A percentile compares a stretch with the other conserved stretches of the same genome.
Conservation (phyloP, 2,797 vertebrate genomes). For the Malurus splendens region DNA sequence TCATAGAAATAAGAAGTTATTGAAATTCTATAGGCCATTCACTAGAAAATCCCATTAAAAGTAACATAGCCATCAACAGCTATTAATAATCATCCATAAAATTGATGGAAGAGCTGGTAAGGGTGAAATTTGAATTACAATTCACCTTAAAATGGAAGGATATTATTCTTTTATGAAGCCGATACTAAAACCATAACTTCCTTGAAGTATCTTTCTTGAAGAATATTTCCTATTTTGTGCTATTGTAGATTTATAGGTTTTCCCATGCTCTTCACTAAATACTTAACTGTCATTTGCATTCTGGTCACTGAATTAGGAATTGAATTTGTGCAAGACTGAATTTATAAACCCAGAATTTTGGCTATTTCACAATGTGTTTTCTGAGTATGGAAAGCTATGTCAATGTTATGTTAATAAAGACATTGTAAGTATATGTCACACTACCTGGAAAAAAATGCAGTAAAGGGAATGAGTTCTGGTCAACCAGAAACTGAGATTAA, state of each 20-base stretch:
- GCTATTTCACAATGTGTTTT: neutral
- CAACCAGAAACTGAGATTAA: neutral
- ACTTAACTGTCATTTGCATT: neutral
- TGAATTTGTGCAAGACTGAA: neutral
- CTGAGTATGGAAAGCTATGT: neutral
- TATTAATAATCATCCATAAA: neutral
- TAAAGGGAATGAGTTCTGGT: neutral
- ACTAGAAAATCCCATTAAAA: neutral
- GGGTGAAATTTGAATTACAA: neutral
- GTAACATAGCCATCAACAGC: neutral
- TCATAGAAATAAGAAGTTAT: neutral
- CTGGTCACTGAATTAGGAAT: neutral
- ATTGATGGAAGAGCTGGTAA: neutral
- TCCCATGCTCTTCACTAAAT: neutral
- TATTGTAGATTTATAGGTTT: neutral
- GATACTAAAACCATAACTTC: neutral
- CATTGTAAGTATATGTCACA: neutral
- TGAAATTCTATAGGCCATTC: neutral
- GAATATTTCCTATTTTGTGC: neutral
- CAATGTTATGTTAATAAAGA: neutral
- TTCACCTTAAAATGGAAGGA: neutral
- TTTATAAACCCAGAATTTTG: neutral
- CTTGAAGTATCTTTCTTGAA: neutral
- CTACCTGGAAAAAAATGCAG: neutral
- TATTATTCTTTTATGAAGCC: neutral